Conservation (phyloP, 2,888 invertebrate genomes). For the Camponotus fellah region DNA sequence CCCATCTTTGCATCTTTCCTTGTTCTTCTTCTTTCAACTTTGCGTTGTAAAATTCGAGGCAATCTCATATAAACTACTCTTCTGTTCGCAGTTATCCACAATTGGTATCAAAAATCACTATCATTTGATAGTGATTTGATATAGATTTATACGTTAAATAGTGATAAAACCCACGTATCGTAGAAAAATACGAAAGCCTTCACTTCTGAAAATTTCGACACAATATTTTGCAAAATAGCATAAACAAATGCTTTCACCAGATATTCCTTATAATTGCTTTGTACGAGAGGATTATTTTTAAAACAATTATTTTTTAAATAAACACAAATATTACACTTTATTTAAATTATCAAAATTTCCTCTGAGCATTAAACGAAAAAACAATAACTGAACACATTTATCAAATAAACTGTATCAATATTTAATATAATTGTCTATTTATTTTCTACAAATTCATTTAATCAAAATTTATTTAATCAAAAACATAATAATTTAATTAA, state of each 20-base stretch:
- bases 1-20: neutral
- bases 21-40: neutral
- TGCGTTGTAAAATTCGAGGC: conserved; percentile 5
- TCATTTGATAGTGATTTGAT: neutral
- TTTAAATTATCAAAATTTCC: neutral
- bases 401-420: neutral
- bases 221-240: neutral
- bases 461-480: neutral
- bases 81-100: neutral
- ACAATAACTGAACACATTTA: neutral
- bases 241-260: neutral
- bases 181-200: conserved; percentile 7
- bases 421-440: neutral
- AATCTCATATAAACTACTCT: neutral
- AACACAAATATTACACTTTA: neutral
- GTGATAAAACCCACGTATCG: conserved; percentile 19
- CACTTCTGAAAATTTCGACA: conserved; percentile 2
- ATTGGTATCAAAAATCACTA: neutral
- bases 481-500: neutral
- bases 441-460: neutral
- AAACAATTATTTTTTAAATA: neutral
- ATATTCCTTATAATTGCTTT: neutral
- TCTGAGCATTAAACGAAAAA: neutral
- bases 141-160: neutral
- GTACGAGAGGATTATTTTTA: neutral